Evolutionary conservation across 1,140 invertebrate genomes (phyloP).

Genomic region (Chelonus insularis): DNA sequence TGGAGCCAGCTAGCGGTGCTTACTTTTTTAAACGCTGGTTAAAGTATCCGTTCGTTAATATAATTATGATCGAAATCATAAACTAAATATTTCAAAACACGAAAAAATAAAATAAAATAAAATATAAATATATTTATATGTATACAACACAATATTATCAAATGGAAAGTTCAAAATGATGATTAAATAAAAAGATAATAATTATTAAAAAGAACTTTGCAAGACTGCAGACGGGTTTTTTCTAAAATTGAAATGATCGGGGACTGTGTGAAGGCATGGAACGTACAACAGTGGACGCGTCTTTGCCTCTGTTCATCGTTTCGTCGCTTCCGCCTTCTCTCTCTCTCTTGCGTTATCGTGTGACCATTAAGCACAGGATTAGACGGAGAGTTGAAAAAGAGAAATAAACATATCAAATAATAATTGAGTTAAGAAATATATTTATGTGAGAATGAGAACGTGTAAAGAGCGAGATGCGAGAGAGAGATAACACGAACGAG

Average conservation of each 20-base stretch:
- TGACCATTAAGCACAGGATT: not conserved
- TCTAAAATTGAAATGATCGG: constrained; percentile 18
- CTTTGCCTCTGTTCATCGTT: constrained; percentile 25
- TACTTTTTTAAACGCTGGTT: constrained; percentile 49
- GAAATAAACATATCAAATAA: constrained; percentile 7
- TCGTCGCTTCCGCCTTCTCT: constrained; percentile 35
- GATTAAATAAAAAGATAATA: constrained; percentile 18
- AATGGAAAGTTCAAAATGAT: constrained; percentile 25
- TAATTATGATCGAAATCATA: constrained; percentile 31
- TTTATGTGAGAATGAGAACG: not conserved
- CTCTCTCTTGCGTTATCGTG: constrained; percentile 30
- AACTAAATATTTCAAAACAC: not conserved
- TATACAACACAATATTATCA: not conserved
- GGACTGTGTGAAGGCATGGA: constrained; percentile 4
- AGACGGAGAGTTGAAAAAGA: constrained; percentile 9
- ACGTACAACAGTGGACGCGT: constrained; percentile 7
- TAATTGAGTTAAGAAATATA: constrained; percentile 10
- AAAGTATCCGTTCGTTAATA: constrained; percentile 44
- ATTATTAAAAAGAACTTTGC: constrained; percentile 20
- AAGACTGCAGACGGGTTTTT: constrained; percentile 20
- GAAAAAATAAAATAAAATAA: not conserved
- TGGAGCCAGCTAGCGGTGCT: constrained; percentile 61
- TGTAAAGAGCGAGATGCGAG: constrained; percentile 20
- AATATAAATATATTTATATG: not conserved
- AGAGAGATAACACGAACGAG: constrained; percentile 33